A percentile compares a stretch with the other conserved stretches of the same genome.
Conservation (phyloP, 1,140 invertebrate genomes). For the Pogonomyrmex barbatus region DNA sequence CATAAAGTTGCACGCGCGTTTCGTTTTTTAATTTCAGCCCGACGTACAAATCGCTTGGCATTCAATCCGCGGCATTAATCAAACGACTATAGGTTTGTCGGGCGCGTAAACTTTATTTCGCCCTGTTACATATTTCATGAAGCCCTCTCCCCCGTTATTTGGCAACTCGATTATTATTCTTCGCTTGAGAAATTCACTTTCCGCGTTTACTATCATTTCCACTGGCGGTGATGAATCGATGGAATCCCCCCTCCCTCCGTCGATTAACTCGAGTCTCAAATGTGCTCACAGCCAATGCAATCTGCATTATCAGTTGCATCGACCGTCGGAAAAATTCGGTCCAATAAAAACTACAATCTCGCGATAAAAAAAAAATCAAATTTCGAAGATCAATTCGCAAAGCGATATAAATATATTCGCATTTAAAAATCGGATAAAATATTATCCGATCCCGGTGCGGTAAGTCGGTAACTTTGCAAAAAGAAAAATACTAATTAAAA, state of each 20-base stretch:
- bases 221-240: conserved; percentile 31
- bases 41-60: conserved; percentile 37
- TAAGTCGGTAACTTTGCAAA: not conserved
- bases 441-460: not conserved
- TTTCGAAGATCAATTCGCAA: not conserved
- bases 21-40: conserved; percentile 45
- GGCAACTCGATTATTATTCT: conserved; percentile 26
- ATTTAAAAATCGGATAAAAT: not conserved
- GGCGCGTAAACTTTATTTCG: conserved; percentile 45
- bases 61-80: conserved; percentile 53
- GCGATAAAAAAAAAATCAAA: not conserved
- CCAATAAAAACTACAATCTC: not conserved
- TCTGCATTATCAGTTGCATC: conserved; percentile 46
- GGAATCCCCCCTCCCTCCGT: not conserved
- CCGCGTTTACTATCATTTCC: not conserved
- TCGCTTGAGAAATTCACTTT: not conserved
- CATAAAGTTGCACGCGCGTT: conserved; percentile 41
- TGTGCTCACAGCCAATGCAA: not conserved
- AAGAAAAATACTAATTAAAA: not conserved
- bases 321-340: not conserved
- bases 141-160: conserved; percentile 20
- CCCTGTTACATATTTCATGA: conserved; percentile 48
- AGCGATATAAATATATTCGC: too few species aligned
- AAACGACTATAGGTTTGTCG: conserved; percentile 51
- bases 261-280: not conserved